Evolutionary conservation across 1,140 invertebrate species (phyloP), one percentile per base, ranked within the genome.

Genomic region (Panagrolaimus sp.): DNA sequence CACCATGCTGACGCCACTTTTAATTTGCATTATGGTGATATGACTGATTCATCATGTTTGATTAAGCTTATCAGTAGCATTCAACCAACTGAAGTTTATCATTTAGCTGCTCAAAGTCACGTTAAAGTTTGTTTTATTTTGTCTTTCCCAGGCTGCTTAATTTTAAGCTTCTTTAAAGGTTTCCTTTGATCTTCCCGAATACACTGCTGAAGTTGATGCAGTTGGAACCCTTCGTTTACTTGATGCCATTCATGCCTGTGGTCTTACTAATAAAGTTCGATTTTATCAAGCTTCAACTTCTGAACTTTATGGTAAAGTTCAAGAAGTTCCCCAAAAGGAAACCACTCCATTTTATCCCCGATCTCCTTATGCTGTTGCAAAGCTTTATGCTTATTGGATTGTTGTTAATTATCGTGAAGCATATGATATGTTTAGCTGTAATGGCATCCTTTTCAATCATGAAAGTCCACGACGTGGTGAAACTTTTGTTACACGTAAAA

Each of bases 221-320:
- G 88, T 99, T n/a, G 96, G 96, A 11, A 96, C 94, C 0, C 86
- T 99, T 7, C 86, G 96, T 72, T 84, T 99, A 13, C 85, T 99
- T 53, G 96, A 99, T 84, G 96, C 96, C 0, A 92, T 99, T 65
- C 86, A 93, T 75, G 95, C 92, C 0, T 96, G 92, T 82, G 89
- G 90, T 9, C 85, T 98, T 43, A 89, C 92, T 71, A 90, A 90
- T 68, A 85, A 87, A 47, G 90, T 96, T 0, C 89, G 88, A 79
- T 97, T 98, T 84, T 99, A 98, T 86, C 93, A 99, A 84, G 96
- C 96, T 0, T 98, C 94, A 0, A 99, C 96, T 0, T 97, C 93
- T 42, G 96, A 99, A 85, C 85, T 99, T 61, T 99, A 93, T 84
- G 96, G 96, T n/a, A 94, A 94, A 86, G 94, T 96, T 1, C 89